Evolutionary conservation across 2,113 vertebrate genomes (phyloP).

Genomic region (Vidua chalybeata): DNA sequence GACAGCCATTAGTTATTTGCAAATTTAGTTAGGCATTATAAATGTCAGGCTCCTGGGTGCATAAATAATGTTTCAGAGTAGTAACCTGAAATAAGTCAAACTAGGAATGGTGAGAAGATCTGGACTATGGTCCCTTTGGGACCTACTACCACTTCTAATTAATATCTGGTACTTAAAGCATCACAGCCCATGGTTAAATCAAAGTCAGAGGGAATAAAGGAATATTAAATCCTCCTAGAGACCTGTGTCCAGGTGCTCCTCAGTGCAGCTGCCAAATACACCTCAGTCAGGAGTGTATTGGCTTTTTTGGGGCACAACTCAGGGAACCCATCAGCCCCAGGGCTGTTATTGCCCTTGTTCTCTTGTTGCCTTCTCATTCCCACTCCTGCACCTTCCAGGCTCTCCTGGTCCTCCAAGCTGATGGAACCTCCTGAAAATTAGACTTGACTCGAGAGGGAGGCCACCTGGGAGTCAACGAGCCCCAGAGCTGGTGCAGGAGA

Average conservation of each 20-base stretch:
- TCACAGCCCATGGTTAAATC: conserved; percentile 29
- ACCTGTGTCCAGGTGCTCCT: not conserved
- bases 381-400: not conserved
- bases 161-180: conserved; percentile 46
- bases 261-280: not conserved
- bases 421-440: not conserved
- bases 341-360: not conserved
- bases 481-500: not conserved
- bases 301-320: accelerated
- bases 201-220: conserved; percentile 46
- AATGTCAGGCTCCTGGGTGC: not conserved
- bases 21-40: conserved; percentile 16
- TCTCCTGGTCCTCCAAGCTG: not conserved
- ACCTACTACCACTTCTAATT: conserved; percentile 35
- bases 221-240: not conserved
- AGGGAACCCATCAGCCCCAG: not conserved
- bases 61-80: conserved; percentile 36
- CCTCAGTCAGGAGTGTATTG: accelerated
- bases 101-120: not conserved
- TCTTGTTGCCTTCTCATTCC: not conserved
- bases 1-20: conserved; percentile 34
- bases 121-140: not conserved
- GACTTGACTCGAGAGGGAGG: not conserved
- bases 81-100: conserved; percentile 38
- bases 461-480: accelerated